Base-by-base conservation (phyloP, 2,797 vertebrate species). In the Typhlichthys eigenmanni region DNA sequence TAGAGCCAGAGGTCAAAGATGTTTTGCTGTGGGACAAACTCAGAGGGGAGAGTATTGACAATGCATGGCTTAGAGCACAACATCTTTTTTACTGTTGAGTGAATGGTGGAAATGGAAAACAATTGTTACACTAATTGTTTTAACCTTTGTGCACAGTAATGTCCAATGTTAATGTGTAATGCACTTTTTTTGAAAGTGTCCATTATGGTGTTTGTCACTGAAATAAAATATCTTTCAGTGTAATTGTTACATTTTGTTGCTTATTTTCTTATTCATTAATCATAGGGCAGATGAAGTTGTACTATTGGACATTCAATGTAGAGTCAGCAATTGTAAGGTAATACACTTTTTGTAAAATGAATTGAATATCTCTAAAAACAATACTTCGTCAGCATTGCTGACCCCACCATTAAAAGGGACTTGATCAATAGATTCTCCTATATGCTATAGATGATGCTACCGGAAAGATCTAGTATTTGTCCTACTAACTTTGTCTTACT, bases 151-250 rank as follows among this genome's bases (percentile, higher is more conserved):
- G 75, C 94, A 93, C 92, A 93, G 89, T 93, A 93, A 88, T 94
- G 93, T 94, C 91, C 80, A 85, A 90, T 88, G 88, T 90, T 86
- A 85, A 93, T 82, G 91, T 93, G 92, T 92, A 84, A 92, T 91
- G 94, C 94, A 95, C 92, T 95, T 94, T 94, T 93, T 84, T 90
- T 90, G 93, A 88, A 87, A 85, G 89, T 90, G 93, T 95, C 90
- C 84, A 93, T 92, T 94, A 87, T 80, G 81, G 91, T 94, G 91
- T 94, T 93, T 91, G 92, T 92, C 82, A 93, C 92, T 91, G 87
- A 92, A 94, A 94, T 94, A 93, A 95, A 95, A 72, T 74, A 87
- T 90, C 89, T 92, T 80, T 93, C 86, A 89, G 85, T 80, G 78
- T 78, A 74, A 75, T 73, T 47, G 46, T 38, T 72, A 45, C 3